These are phyloP conservation scores for Drosophila testacea DNA, from an alignment of 2,888 invertebrate species.

Conservation along the genomic window DNA sequence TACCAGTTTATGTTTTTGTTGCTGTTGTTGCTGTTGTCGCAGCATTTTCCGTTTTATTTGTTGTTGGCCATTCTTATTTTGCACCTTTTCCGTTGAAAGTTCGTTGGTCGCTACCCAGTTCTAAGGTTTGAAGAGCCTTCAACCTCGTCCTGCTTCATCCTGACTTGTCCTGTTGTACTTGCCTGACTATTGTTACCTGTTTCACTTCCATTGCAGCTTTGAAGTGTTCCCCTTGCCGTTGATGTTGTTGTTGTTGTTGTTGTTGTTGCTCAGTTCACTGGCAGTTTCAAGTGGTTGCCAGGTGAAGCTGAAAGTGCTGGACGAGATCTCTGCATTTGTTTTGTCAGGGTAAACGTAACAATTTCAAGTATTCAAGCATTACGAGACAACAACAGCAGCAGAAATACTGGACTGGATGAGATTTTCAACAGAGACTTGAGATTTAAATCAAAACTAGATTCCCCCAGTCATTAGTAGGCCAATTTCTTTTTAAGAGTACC, in stretches of 20 bases:
- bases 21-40: conserved; percentile 42
- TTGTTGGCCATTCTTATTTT: conserved; percentile 69
- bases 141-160: conserved; percentile 7
- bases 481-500: not conserved
- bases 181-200: conserved; percentile 42
- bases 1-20: conserved; percentile 26
- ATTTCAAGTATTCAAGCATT: conserved; percentile 40
- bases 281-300: conserved; percentile 45
- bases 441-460: conserved; percentile 11
- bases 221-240: conserved; percentile 15
- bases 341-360: conserved; percentile 42
- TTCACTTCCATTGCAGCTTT: conserved; percentile 28
- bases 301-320: conserved; percentile 32
- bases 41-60: conserved; percentile 54
- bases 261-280: conserved; percentile 46
- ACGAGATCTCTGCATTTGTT: conserved; percentile 45
- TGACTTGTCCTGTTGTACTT: conserved; percentile 19
- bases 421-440: conserved; percentile 10
- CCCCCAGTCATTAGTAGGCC: not conserved
- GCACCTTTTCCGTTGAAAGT: conserved; percentile 65
- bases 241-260: conserved; percentile 19
- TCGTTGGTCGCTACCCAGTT: conserved; percentile 34
- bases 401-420: conserved; percentile 23
- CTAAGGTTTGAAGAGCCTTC: conserved; percentile 42
- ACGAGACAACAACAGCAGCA: conserved; percentile 13